Conservation (phyloP, 2,888 invertebrate genomes). For the Brachylomia viminalis region DNA sequence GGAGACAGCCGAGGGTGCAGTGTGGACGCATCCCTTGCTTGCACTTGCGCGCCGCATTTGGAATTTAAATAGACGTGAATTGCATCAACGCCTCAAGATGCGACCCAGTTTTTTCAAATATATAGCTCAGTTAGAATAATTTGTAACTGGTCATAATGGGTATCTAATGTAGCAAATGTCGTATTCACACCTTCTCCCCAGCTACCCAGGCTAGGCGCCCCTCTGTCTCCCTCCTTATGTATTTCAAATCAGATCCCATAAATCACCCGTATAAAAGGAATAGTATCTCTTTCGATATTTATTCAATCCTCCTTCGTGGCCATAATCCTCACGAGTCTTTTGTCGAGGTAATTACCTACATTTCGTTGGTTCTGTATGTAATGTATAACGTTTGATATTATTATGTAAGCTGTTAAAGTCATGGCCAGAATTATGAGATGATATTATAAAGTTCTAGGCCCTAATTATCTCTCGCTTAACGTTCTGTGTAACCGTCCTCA, state of each 20-base stretch:
- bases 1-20: slow-evolving; percentile 73
- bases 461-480: slow-evolving; percentile 25
- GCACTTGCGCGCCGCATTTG: slow-evolving; percentile 87
- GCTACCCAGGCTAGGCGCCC: slow-evolving; percentile 75
- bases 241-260: slow-evolving; percentile 81
- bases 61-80: slow-evolving; percentile 87
- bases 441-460: slow-evolving; percentile 9
- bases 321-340: slow-evolving; percentile 55
- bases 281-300: slow-evolving; percentile 71
- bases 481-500: slow-evolving; percentile 17
- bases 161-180: slow-evolving; percentile 69
- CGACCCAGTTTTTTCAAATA: slow-evolving; percentile 81
- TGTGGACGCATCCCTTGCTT: slow-evolving; percentile 79
- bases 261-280: slow-evolving; percentile 73
- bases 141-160: slow-evolving; percentile 67
- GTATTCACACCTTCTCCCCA: slow-evolving; percentile 68
- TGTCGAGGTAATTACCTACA: slow-evolving; percentile 56
- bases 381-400: slow-evolving; percentile 34
- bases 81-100: slow-evolving; percentile 78
- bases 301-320: slow-evolving; percentile 66
- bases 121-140: slow-evolving; percentile 65
- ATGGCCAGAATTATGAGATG: slow-evolving; percentile 19
- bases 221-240: slow-evolving; percentile 78
- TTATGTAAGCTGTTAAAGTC: slow-evolving; percentile 42
- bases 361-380: slow-evolving; percentile 30